These are phyloP conservation scores for Amphipoea oculea DNA, from an alignment of 2,888 invertebrate species.

Conservation along the genomic window DNA sequence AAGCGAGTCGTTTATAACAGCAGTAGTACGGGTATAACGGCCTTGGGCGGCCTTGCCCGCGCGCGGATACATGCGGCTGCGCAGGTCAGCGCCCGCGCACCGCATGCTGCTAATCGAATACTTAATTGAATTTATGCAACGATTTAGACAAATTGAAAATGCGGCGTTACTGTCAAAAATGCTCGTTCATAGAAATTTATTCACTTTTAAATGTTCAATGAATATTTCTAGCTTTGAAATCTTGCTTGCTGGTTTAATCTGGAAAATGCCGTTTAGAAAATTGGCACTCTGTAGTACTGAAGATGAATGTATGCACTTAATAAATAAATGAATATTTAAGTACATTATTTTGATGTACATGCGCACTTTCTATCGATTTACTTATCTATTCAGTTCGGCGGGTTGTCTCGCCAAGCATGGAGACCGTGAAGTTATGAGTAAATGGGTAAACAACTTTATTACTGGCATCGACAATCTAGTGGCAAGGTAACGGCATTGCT, in stretches of 20 bases:
- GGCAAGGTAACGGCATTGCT: conserved; percentile 75
- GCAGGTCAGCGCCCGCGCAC: conserved; percentile 74
- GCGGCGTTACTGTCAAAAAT: conserved; percentile 46
- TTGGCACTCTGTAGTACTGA: conserved; percentile 15
- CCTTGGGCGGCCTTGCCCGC: conserved; percentile 88
- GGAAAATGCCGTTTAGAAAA: conserved; percentile 28
- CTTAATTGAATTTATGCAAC: conserved; percentile 68
- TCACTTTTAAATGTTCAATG: conserved; percentile 16
- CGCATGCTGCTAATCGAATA: conserved; percentile 71
- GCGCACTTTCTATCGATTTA: conserved; percentile 34
- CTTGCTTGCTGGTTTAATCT: conserved; percentile 17
- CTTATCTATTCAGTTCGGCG: conserved; percentile 47
- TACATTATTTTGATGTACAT: background rate
- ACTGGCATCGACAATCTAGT: conserved; percentile 62
- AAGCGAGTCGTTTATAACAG: conserved; percentile 53
- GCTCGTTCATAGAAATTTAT: conserved; percentile 38
- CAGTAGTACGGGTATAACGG: conserved; percentile 78
- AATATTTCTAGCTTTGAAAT: conserved; percentile 23
- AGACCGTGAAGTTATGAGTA: conserved; percentile 63
- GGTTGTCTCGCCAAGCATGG: conserved; percentile 33
- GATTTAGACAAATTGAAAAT: conserved; percentile 56
- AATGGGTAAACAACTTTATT: conserved; percentile 77
- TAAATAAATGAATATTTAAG: conserved; percentile 15
- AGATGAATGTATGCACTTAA: conserved; percentile 29
- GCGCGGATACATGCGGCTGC: conserved; percentile 68